Evolutionary conservation across 2,113 vertebrate genomes (phyloP).

Genomic region (Oenanthe oenanthe): DNA sequence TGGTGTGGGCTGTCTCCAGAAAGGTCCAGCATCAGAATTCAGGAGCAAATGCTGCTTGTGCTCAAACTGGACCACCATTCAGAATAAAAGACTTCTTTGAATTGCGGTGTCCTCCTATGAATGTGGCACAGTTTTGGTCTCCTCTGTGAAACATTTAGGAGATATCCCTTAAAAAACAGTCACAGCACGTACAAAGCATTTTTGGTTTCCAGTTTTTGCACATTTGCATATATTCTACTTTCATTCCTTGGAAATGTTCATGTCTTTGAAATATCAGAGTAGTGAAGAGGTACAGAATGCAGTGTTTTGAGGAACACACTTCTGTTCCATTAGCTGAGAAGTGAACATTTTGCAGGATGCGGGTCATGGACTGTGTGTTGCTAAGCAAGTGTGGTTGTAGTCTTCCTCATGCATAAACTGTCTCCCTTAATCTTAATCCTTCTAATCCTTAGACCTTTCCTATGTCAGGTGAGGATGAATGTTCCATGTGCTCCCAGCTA

Average conservation of each 20-base stretch:
- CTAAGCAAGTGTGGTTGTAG: neutral
- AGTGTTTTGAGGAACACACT: neutral
- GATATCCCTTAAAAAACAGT: neutral
- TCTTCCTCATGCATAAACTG: neutral
- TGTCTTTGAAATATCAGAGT: neutral
- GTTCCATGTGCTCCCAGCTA: neutral
- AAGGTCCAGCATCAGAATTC: neutral
- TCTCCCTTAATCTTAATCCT: constrained; percentile 33
- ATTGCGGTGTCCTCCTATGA: neutral
- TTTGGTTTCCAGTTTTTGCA: neutral
- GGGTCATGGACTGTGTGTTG: neutral
- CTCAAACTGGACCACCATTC: neutral
- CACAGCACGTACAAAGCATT: neutral
- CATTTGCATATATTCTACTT: neutral
- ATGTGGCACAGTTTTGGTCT: neutral
- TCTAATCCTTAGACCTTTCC: constrained; percentile 23
- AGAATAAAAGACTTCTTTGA: neutral
- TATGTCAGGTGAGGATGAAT: constrained; percentile 10
- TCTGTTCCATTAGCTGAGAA: neutral
- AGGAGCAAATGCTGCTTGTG: neutral
- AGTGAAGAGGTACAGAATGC: neutral
- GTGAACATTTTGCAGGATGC: neutral
- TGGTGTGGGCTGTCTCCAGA: neutral
- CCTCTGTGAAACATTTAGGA: neutral
- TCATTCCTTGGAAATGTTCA: neutral